Evolutionary conservation across 2,797 vertebrate species (phyloP).

Genomic region (Rhincodon typus): DNA sequence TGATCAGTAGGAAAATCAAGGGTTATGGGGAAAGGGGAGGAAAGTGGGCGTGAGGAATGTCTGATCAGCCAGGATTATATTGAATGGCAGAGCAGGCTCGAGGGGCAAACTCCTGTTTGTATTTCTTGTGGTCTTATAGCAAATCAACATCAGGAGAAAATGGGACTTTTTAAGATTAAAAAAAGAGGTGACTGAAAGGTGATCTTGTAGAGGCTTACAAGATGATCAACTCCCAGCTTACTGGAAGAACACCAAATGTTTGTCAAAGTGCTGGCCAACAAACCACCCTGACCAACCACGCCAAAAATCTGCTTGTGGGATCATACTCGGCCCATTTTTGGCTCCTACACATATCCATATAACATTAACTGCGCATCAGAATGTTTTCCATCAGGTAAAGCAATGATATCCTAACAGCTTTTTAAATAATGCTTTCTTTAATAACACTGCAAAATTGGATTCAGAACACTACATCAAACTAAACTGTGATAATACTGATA

Average conservation of each 20-base stretch:
- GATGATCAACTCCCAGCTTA: not conserved
- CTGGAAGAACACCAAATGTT: not conserved
- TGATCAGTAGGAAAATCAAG: too few species aligned
- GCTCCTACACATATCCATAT: not conserved
- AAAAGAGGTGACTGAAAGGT: not conserved
- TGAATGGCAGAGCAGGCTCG: too few species aligned
- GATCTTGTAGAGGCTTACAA: not conserved
- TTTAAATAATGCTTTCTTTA: not conserved
- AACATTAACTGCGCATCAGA: not conserved
- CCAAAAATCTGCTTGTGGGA: not conserved
- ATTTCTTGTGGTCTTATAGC: too few species aligned
- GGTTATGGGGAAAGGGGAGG: too few species aligned
- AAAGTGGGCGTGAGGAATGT: too few species aligned
- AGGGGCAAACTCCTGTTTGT: too few species aligned
- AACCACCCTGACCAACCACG: not conserved
- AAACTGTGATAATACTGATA: not conserved
- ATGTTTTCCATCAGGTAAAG: not conserved
- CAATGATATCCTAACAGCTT: not conserved
- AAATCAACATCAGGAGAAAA: not conserved
- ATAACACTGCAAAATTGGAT: not conserved
- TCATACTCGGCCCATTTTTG: not conserved
- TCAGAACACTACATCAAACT: not conserved
- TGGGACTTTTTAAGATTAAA: not conserved
- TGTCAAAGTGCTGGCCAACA: not conserved
- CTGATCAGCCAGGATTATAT: too few species aligned